Evolutionary conservation across 2,888 invertebrate genomes (phyloP).

Genomic region (Aspidiotus rigidus): DNA sequence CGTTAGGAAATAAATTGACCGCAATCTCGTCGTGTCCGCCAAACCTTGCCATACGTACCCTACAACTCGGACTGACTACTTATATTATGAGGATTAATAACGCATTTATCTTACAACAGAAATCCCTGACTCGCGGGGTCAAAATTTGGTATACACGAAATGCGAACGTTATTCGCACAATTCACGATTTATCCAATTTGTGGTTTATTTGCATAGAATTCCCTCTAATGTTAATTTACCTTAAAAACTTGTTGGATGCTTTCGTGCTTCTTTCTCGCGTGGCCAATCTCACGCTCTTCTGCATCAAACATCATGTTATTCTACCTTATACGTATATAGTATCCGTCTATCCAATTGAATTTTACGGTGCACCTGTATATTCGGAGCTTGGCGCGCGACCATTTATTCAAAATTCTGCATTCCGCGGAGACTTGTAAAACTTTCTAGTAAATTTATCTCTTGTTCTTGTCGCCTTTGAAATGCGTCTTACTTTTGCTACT

Average conservation of each 20-base stretch:
- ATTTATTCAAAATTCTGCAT: too few relatives aligned
- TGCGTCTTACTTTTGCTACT: too few relatives aligned
- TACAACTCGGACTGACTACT: conserved; percentile 2
- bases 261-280: neutral
- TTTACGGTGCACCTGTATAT: too few relatives aligned
- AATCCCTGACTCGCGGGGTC: conserved; percentile 4
- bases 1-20: conserved; percentile 32
- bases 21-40: conserved; percentile 21
- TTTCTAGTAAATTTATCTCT: too few relatives aligned
- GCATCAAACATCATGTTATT: neutral
- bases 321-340: too few relatives aligned
- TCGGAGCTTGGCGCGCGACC: too few relatives aligned
- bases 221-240: conserved; percentile 17
- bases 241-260: conserved; percentile 4
- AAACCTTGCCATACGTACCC: neutral
- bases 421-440: too few relatives aligned
- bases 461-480: too few relatives aligned
- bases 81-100: conserved; percentile 33
- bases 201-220: conserved; percentile 29
- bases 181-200: conserved; percentile 33
- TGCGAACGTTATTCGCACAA: conserved; percentile 26
- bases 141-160: conserved; percentile 1
- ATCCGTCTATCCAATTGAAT: too few relatives aligned
- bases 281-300: neutral
- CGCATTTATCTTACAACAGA: conserved; percentile 27